Base-by-base conservation (phyloP, 2,888 invertebrate genomes). In the Gnatocerus cornutus region DNA sequence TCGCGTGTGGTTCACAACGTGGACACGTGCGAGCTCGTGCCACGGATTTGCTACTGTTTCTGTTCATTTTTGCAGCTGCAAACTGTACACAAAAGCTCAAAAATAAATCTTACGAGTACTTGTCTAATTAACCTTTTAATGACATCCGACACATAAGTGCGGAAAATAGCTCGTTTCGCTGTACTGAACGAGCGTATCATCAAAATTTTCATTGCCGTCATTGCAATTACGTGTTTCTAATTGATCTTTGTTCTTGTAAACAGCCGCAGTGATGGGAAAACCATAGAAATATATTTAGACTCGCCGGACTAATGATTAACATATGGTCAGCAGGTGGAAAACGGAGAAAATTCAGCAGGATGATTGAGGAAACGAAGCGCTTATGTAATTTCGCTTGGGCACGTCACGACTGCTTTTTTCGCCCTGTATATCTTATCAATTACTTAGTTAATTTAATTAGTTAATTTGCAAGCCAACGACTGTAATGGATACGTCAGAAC, bases 1-100 rank as follows among this genome's bases (percentile, higher is more conserved):
- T 79, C 81, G 80, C 80, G 79, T 80, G 80, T 76, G 74, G 82
- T 82, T 82, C 83, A 82, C 83, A 83, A 79, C 81, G 80, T 70
- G 76, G 77, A 72, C 81, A 79, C 80, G 80, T 81, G 80, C 73
- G 71, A 64, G 75, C 77, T 77, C 80, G 79, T 78, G 80, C 74
- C 77, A 74, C 71, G 70, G 74, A 75, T 67, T 52, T 67, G 37
- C 59, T 41, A 67, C 59, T 52, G 58, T 52, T 59, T 59, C 52
- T 67, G 59, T 59, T 56, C 65, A 65, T 48, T 65, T 65, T 12
- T 59, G 66, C 66, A 67, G 66, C 66, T 67, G 66, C 59, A 39
- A 48, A 27, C 13, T 37, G 10, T 50, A 9, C 33, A 30, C 8
- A 46, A 59, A 56, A 56, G 56, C 43, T 56, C 59, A 21, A 13